Evolutionary conservation across 2,797 vertebrate species (phyloP), one percentile per base, ranked within the genome.

Genomic region (Sciaenops ocellatus): DNA sequence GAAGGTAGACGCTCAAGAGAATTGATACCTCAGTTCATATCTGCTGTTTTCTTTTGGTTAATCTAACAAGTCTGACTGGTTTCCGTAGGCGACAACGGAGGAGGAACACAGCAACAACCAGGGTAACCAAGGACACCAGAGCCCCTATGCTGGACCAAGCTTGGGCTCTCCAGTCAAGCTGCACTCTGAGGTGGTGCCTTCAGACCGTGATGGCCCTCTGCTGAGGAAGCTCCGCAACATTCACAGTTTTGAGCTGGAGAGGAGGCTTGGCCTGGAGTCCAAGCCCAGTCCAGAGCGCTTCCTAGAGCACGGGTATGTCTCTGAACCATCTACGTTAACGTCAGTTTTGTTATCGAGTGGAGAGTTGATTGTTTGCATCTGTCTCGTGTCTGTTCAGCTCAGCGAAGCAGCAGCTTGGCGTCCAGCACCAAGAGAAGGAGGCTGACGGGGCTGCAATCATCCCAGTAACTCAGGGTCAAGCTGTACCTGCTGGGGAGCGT

Each of bases 231-330:
- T 99, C 30, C 96, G 97, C 73, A 98, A 97, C 73, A 97, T 99
- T 80, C 97, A 98, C 90, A 99, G 98, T 90, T 97, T 99, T 84
- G 98, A 99, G 81, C 92, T 98, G 88, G 98, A 99, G 92, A 97
- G 95, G 85, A 96, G 95, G 73, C 91, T 98, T 38, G 96, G 94
- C 0, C 85, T 99, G 69, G 98, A 99, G 87, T 91, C 97, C 57
- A 99, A 99, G 82, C 97, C 97, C 28, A 96, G 96, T 83, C 91
- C 96, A 0, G 97, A 99, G 62, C 97, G 96, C 71, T 97, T 98
- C 90, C 92, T 97, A 82, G 98, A 98, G 81, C 92, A 95, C 60
- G 96, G 97, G 98, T 99, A 95, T 87, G 93, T 85, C 42, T 41
- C n/a, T 1, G 1, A 13, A 38, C 9, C 10, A 12, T 47, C 1